Evolutionary conservation across 2,797 vertebrate genomes (phyloP).

Genomic region (Pampus argenteus): DNA sequence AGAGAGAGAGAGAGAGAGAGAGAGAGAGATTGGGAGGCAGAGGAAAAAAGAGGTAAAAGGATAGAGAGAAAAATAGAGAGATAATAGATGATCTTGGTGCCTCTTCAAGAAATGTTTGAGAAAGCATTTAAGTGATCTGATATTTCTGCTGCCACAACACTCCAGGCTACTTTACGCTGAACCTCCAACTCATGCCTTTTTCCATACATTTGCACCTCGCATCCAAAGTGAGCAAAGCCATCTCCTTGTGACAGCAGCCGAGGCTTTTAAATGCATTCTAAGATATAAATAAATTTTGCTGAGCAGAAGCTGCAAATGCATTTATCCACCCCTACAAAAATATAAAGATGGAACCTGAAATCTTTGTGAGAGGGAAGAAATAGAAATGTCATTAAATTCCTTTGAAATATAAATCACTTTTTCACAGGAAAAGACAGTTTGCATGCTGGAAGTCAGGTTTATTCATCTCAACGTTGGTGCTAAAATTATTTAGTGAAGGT

Average conservation of each 20-base stretch:
- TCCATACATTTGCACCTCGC: constrained; percentile 88
- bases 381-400: constrained; percentile 76
- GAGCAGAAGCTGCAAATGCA: constrained; percentile 81
- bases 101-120: constrained; percentile 72
- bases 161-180: constrained; percentile 74
- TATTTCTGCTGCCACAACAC: constrained; percentile 79
- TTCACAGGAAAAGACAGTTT: constrained; percentile 59
- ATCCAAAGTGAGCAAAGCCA: constrained; percentile 76
- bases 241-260: constrained; percentile 73
- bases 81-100: constrained; percentile 52
- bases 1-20: constrained; percentile 1
- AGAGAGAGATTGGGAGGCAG: constrained; percentile 14
- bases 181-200: constrained; percentile 77
- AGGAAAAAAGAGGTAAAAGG: constrained; percentile 11
- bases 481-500: constrained; percentile 39
- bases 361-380: constrained; percentile 61
- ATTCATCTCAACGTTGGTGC: constrained; percentile 47
- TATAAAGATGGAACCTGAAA: constrained; percentile 57
- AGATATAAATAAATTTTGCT: constrained; percentile 84
- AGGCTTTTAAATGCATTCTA: constrained; percentile 75
- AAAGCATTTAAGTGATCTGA: constrained; percentile 79
- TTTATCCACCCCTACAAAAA: constrained; percentile 64
- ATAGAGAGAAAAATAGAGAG: constrained; percentile 23
- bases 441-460: constrained; percentile 52
- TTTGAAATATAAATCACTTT: constrained; percentile 74